Base-by-base conservation (phyloP, 2,888 invertebrate species). In the Lutraria lutraria region DNA sequence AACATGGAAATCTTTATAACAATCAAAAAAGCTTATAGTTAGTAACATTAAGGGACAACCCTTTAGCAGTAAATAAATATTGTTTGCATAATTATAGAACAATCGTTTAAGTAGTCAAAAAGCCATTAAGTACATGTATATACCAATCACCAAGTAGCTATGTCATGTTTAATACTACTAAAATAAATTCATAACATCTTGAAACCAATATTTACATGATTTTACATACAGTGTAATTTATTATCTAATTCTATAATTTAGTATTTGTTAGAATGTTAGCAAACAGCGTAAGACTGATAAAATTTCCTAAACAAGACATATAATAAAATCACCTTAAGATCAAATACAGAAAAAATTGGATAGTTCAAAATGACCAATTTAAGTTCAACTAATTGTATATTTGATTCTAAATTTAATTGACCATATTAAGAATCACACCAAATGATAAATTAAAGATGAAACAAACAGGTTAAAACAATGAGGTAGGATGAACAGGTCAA, bases 161-260 rank as follows among this genome's bases (percentile, higher is more conserved):
- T 68, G 63, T 68, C 63, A 68, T n/a, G 63, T 68, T n/a, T n/a
- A n/a, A n/a, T n/a, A n/a, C n/a, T 68, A 25, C 63, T 68, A 68
- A n/a, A 25, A 25, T 8, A 68, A 68, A 25, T 25, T n/a, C n/a
- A n/a, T 68, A 68, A 25, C 63, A n/a, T 25, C 63, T 68, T 25
- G 21, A 3, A 25, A 68, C 63, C 63, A 68, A 25, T 68, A 25
- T 25, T 68, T n/a, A 68, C 25, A 68, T 68, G 6, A 68, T 25
- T 21, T 60, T 21, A 60, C n/a, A 60, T 68, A 25, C 10, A 21
- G n/a, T n/a, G n/a, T n/a, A n/a, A n/a, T n/a, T n/a, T n/a, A n/a
- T 63, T n/a, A 68, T 13, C 63, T 68, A 68, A 68, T 68, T 25
- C 63, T 68, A 68, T 68, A 68, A 0, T 13, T 68, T 25, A 68